A percentile compares a stretch with the other conserved stretches of the same genome.
phyloP scores from a whole-genome alignment of 2,888 invertebrate genomes.

The Osmoderma eremita region DNA sequence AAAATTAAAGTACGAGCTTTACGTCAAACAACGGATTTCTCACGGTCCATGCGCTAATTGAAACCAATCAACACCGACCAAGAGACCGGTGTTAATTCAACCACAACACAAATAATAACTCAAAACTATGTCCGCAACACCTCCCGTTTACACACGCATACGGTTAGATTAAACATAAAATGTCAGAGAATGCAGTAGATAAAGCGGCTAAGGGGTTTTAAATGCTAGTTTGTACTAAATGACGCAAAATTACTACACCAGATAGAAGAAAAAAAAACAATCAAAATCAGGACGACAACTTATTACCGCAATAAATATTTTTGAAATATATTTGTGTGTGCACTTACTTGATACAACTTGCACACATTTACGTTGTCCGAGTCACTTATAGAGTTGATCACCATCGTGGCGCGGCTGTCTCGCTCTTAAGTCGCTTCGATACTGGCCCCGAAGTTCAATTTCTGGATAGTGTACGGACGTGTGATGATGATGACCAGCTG shows the following conservation, averaged over 20 bases:
- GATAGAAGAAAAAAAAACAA: background rate
- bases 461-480: constrained; percentile 32
- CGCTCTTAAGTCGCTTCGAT: constrained; percentile 41
- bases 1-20: constrained; percentile 52
- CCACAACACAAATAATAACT: constrained; percentile 39
- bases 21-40: constrained; percentile 55
- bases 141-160: constrained; percentile 36
- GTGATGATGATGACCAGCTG: constrained; percentile 32
- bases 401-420: constrained; percentile 43
- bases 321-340: background rate
- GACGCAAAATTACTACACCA: background rate
- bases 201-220: constrained; percentile 5
- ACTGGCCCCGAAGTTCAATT: constrained; percentile 38
- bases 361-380: constrained; percentile 36
- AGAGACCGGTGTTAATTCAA: constrained; percentile 45
- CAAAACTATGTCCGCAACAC: constrained; percentile 36
- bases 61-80: constrained; percentile 43
- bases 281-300: background rate
- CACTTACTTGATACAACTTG: constrained; percentile 42
- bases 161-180: constrained; percentile 37
- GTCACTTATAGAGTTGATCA: constrained; percentile 43
- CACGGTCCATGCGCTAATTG: constrained; percentile 56
- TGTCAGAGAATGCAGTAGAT: constrained; percentile 24
- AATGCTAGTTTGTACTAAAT: background rate
- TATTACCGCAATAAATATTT: constrained; percentile 8